These are phyloP conservation scores for Erebia aethiops DNA, from an alignment of 2,888 invertebrate genomes.

Conservation along the genomic window DNA sequence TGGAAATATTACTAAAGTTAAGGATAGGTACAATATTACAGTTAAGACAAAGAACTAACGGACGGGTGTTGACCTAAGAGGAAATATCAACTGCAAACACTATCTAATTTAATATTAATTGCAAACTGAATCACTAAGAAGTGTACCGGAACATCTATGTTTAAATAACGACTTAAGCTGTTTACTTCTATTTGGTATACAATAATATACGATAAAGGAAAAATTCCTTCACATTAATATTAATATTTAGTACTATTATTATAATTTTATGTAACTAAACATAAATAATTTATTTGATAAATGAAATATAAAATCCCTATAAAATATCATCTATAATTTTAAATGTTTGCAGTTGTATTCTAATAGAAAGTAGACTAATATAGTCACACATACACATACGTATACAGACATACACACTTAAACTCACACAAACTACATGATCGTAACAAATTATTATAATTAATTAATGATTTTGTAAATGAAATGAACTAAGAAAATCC, in stretches of 20 bases:
- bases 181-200: no score
- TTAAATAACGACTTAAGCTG: not conserved
- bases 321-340: not conserved
- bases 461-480: not conserved
- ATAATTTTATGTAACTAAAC: no score
- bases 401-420: not conserved
- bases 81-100: constrained; percentile 55
- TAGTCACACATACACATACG: not conserved
- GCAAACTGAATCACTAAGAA: not conserved
- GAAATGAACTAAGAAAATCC: not conserved
- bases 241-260: no score
- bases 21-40: constrained; percentile 13
- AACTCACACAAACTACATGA: not conserved
- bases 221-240: no score
- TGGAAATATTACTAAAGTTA: not conserved
- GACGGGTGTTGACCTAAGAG: constrained; percentile 71
- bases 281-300: no score
- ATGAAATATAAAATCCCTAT: no score
- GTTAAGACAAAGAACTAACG: constrained; percentile 58
- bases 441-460: not conserved
- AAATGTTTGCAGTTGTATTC: constrained; percentile 41
- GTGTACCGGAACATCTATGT: not conserved
- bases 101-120: constrained; percentile 1
- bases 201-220: no score
- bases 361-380: constrained; percentile 31